A percentile compares a stretch with the other conserved stretches of the same genome.
phyloP scores from a whole-genome alignment of 2,113 vertebrate species.

The Salvelinus namaycush region DNA sequence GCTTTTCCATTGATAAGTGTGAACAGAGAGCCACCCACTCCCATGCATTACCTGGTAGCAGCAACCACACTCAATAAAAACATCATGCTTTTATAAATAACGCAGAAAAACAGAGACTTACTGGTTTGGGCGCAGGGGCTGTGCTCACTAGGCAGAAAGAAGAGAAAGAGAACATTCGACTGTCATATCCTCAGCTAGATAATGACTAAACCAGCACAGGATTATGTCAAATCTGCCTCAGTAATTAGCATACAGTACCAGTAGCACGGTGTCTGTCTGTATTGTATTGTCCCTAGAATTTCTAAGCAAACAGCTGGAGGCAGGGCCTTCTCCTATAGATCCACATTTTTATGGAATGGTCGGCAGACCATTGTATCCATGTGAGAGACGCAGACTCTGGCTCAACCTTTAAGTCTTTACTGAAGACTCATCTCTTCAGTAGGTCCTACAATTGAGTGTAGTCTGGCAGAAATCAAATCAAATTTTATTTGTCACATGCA shows the following conservation, averaged over 20 bases:
- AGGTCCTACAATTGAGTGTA: too few species aligned
- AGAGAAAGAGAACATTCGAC: background rate
- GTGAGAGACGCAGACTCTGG: too few species aligned
- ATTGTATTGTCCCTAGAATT: too few species aligned
- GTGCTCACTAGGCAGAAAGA: slow-evolving; percentile 86
- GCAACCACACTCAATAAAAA: background rate
- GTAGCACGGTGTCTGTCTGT: background rate
- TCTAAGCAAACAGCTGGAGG: slow-evolving; percentile 30
- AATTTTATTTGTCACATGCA: too few species aligned
- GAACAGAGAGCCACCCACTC: background rate
- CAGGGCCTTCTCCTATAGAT: slow-evolving; percentile 48
- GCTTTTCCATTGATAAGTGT: background rate
- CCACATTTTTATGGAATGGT: background rate
- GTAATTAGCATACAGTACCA: slow-evolving; percentile 45
- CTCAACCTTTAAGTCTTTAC: too few species aligned
- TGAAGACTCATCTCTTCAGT: too few species aligned
- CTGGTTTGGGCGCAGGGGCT: slow-evolving; percentile 91
- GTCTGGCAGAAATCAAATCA: too few species aligned
- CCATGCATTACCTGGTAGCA: too few species aligned
- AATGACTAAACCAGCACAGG: background rate
- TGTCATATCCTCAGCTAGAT: background rate
- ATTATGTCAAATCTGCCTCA: slow-evolving; percentile 5
- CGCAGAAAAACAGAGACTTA: slow-evolving; percentile 66
- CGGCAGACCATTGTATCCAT: too few species aligned
- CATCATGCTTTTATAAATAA: background rate